Evolutionary conservation across 2,888 invertebrate genomes (phyloP), one percentile per base, ranked within the genome.

Genomic region (Drosophila parthenogenetica): DNA sequence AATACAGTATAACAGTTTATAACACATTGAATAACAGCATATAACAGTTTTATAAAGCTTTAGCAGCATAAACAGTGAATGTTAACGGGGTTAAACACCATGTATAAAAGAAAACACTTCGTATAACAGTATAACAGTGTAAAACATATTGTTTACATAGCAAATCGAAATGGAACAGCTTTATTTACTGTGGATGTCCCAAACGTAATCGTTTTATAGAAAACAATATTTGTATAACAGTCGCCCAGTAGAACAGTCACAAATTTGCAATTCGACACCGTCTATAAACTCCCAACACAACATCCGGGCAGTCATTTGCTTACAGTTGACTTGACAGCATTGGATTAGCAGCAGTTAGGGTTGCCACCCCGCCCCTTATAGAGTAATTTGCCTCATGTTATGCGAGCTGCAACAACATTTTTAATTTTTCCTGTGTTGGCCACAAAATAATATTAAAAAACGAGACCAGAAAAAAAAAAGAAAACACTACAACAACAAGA

Each of bases 401-500:
- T 54, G 53, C 46, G 46, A 64, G 60, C 64, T 42, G 64, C 49
- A 62, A 67, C 54, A 62, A 68, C 50, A 67, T 77, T 77, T 77
- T 77, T 73, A 67, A 77, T 73, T 77, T 77, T 77, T 77, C 73
- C 77, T 73, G 77, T 70, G 65, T 62, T 35, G 64, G 49, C 64
- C 67, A 77, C 70, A 69, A 63, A 77, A 72, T 35, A 35, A 35
- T 35, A 35, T 11, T 35, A 73, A 54, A 19, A 54, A 39, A 35
- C 13, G 14, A 13, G 3, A 35, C 35, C 35, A 35, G 39, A 29
- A 10, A 10, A 29, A 40, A 17, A 25, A 16, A 13, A 16, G 4
- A 42, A 55, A 50, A 35, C 13, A 22, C 22, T 8, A 63, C 46
- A 63, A 55, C 48, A 55, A 42, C 35, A 57, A 29, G 32, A 60